These are phyloP conservation scores for Nomada fabriciana DNA, from an alignment of 2,888 invertebrate species.

Conservation along the genomic window DNA sequence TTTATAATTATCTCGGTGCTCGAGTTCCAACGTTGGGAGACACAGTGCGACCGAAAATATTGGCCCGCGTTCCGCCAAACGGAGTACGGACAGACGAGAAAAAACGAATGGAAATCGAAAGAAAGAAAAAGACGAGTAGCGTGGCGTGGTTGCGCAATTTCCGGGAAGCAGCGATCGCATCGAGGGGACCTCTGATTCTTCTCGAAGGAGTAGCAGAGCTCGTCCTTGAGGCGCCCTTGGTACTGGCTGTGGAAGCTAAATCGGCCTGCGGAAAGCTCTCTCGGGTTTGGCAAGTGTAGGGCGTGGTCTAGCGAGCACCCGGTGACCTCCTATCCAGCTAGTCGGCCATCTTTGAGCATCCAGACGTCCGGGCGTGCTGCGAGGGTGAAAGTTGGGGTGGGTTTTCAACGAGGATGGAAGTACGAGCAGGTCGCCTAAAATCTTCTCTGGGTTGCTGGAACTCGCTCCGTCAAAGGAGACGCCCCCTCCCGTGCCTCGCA, in stretches of 20 bases:
- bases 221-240: conserved; percentile 78
- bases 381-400: conserved; percentile 78
- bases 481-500: conserved; percentile 44
- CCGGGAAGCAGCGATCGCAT: conserved; percentile 61
- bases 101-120: not conserved
- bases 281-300: conserved; percentile 68
- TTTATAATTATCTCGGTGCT: too few relatives aligned
- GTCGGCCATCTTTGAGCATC: conserved; percentile 78
- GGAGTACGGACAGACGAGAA: not conserved
- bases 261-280: conserved; percentile 53
- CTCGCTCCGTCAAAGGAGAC: conserved; percentile 42
- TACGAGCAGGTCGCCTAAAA: conserved; percentile 10
- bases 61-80: not conserved
- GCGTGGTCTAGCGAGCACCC: conserved; percentile 81
- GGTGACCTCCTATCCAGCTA: conserved; percentile 72
- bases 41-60: too few relatives aligned
- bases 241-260: conserved; percentile 44
- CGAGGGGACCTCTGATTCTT: conserved; percentile 26
- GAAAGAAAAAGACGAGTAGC: not conserved
- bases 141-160: conserved; percentile 55
- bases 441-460: conserved; percentile 5
- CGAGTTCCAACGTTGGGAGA: too few relatives aligned
- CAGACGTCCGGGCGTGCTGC: conserved; percentile 70
- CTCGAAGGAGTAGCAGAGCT: conserved; percentile 47
- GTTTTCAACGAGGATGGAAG: conserved; percentile 55